Base-by-base conservation (phyloP, 2,888 invertebrate genomes). In the Drosophila pseudotalamancana region DNA sequence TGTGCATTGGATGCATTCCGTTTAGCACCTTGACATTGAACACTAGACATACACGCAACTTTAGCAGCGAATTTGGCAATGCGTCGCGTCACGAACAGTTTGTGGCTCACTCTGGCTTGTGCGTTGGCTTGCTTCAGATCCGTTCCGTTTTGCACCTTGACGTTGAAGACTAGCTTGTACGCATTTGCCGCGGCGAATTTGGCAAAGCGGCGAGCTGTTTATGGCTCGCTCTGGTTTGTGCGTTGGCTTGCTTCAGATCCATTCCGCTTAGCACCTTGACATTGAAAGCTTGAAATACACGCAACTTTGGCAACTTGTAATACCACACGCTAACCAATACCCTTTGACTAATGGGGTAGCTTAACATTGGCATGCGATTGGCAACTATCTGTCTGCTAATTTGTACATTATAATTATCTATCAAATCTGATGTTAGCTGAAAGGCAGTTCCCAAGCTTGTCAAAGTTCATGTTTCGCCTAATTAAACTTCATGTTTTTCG, bases 11-110 rank as follows among this genome's bases (percentile, higher is more conserved):
- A n/a, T 32, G n/a, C 27, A 23, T 23, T 11, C 16, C 25, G 18
- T 9, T 55, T 12, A 4, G 23, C 31, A 34, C 60, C 60, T 59
- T 77, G 72, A 43, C 78, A 69, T 54, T 69, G 49, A 54, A 42
- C 57, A 55, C 63, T 72, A 40, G 42, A 50, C 57, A 57, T 42
- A 27, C 23, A 23, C 19, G 32, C 43, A 23, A 16, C 29, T 29
- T n/a, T n/a, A n/a, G n/a, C n/a, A n/a, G n/a, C n/a, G n/a, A n/a
- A n/a, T n/a, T n/a, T n/a, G n/a, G n/a, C n/a, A n/a, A n/a, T n/a
- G n/a, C n/a, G n/a, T n/a, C n/a, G n/a, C n/a, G n/a, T n/a, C n/a
- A n/a, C n/a, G n/a, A n/a, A n/a, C n/a, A n/a, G n/a, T n/a, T n/a
- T n/a, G n/a, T n/a, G n/a, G n/a, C n/a, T n/a, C n/a, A n/a, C n/a